Conservation (phyloP, 2,113 vertebrate species). For the Taurulus bubalis region DNA sequence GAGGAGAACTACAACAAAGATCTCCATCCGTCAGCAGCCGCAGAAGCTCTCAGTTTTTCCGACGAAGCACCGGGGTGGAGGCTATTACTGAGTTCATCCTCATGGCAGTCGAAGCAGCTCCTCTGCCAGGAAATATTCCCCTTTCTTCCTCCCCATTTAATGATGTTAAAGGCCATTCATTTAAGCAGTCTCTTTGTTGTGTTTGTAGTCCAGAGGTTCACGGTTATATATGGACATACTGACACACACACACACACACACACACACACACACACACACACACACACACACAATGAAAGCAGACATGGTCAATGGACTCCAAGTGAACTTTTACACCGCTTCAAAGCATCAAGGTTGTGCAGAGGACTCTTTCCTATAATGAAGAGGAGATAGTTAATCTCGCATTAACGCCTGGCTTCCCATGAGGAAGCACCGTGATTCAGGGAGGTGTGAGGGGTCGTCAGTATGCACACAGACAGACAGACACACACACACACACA, state of each 20-base stretch:
- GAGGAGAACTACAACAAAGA: constrained; percentile 64
- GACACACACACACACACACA: constrained; percentile 32
- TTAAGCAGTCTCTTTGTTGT: constrained; percentile 23
- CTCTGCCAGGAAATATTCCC: constrained; percentile 6
- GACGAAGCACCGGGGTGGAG: constrained; percentile 22
- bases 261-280: constrained; percentile 33
- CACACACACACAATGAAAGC: constrained; percentile 42
- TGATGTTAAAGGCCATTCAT: constrained; percentile 41
- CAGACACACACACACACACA: neutral
- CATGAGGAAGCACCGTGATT: constrained; percentile 58
- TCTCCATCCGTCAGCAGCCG: constrained; percentile 55
- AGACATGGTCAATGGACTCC: constrained; percentile 55
- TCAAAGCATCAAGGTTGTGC: constrained; percentile 69
- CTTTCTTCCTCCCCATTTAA: constrained; percentile 15
- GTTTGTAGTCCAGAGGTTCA: constrained; percentile 18
- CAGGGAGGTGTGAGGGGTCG: constrained; percentile 58
- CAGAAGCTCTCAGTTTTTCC: constrained; percentile 34
- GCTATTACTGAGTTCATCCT: constrained; percentile 54
- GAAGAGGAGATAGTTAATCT: constrained; percentile 78
- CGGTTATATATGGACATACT: neutral
- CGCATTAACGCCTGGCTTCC: constrained; percentile 66
- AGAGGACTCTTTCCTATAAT: constrained; percentile 71
- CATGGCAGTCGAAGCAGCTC: constrained; percentile 36
- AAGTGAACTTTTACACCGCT: constrained; percentile 67
- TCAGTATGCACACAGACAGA: constrained; percentile 16